phyloP scores from a whole-genome alignment of 2,797 vertebrate species.

The Lateolabrax maculatus region DNA sequence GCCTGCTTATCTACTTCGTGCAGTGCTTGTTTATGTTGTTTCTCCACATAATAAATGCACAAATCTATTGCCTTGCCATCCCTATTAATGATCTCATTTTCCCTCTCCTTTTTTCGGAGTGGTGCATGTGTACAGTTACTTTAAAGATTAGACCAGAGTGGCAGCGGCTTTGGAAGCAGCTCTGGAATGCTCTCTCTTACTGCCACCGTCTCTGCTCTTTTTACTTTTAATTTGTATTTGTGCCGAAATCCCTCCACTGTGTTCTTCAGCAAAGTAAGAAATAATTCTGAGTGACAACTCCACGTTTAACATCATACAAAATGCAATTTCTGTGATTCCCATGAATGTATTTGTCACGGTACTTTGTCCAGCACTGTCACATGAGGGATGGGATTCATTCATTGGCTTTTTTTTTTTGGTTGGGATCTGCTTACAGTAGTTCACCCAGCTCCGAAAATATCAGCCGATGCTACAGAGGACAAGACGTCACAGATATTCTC shows the following conservation, averaged over 20 bases:
- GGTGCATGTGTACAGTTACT: conserved; percentile 67
- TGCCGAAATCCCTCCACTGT: conserved; percentile 73
- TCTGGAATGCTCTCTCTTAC: conserved; percentile 52
- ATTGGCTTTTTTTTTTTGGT: conserved; percentile 20
- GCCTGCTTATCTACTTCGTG: conserved; percentile 78
- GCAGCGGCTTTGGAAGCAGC: conserved; percentile 62
- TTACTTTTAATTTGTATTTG: conserved; percentile 73
- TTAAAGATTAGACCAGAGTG: conserved; percentile 76
- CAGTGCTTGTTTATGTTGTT: conserved; percentile 83
- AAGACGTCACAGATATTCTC: conserved; percentile 40
- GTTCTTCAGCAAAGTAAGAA: conserved; percentile 53
- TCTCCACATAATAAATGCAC: conserved; percentile 70
- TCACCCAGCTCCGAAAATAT: conserved; percentile 58
- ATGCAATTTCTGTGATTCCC: conserved; percentile 69
- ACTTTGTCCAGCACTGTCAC: conserved; percentile 62
- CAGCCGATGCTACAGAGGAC: conserved; percentile 36
- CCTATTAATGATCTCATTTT: conserved; percentile 83
- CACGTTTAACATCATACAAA: conserved; percentile 44
- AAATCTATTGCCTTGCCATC: conserved; percentile 79
- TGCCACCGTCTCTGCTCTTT: conserved; percentile 46
- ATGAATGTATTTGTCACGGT: conserved; percentile 59
- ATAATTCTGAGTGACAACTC: conserved; percentile 80
- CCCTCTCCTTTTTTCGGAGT: conserved; percentile 42
- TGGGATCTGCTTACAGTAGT: conserved; percentile 7
- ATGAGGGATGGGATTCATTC: conserved; percentile 69